Evolutionary conservation across 1,140 invertebrate genomes (phyloP).

Genomic region (Megalopta genalis): DNA sequence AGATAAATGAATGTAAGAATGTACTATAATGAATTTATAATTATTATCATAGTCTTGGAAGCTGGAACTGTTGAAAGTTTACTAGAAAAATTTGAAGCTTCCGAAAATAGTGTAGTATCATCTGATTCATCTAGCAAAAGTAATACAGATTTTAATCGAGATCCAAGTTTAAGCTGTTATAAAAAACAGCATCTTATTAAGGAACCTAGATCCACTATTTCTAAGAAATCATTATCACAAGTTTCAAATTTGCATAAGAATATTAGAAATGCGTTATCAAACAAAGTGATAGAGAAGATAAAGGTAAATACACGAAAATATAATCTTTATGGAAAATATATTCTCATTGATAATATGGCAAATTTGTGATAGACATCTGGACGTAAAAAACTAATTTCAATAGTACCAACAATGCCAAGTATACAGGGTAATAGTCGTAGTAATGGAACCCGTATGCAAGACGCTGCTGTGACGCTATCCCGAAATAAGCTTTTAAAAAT

Average conservation of each 20-base stretch:
- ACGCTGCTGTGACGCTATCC: conserved; percentile 67
- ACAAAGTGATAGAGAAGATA: conserved; percentile 79
- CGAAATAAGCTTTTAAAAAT: conserved; percentile 74
- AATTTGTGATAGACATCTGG: conserved; percentile 71
- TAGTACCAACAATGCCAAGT: conserved; percentile 77
- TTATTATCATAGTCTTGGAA: conserved; percentile 75
- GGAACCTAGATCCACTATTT: conserved; percentile 26
- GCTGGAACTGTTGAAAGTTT: conserved; percentile 80
- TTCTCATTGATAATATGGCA: conserved; percentile 12
- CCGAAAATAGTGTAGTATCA: conserved; percentile 63
- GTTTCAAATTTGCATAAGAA: conserved; percentile 70
- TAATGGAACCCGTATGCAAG: conserved; percentile 73
- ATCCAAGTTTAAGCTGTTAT: background rate
- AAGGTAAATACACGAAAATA: conserved; percentile 70
- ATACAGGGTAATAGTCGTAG: conserved; percentile 63
- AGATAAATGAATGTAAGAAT: background rate
- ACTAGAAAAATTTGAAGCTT: conserved; percentile 82
- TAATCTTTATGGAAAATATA: background rate
- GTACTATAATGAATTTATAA: conserved; percentile 14
- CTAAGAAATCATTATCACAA: conserved; percentile 59
- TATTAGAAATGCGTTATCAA: conserved; percentile 74
- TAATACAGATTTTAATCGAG: background rate
- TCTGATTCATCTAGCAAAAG: background rate
- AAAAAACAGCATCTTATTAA: conserved; percentile 22
- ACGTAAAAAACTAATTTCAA: conserved; percentile 77